Evolutionary conservation across 2,888 invertebrate species (phyloP), one percentile per base, ranked within the genome.

Genomic region (Netelia inedita): DNA sequence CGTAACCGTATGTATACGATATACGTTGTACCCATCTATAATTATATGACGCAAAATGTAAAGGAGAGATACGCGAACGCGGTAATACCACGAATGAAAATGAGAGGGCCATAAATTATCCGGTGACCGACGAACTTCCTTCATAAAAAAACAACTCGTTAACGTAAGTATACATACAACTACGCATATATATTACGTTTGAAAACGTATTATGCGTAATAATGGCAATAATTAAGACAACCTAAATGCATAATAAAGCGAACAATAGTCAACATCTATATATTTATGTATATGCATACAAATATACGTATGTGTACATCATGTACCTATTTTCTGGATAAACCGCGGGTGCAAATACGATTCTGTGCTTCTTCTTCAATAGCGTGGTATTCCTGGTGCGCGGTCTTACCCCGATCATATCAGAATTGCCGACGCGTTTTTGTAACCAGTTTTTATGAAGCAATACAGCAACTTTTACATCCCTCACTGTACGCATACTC

Each of bases 141-240:
- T 82, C 74, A 74, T 73, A 66, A 66, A 53, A 65, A 53, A 28
- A 28, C 5, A 28, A 0, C 28, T 21, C 73, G 50, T 53, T 35
- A 43, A 71, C 21, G 9, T 14, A 16, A 16, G 21, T 50, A 59
- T 43, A 65, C 57, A 59, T 53, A 78, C 50, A 73, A 55, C 69
- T 46, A 57, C 76, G 43, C 50, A 46, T 75, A 74, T 46, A 46
- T 46, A 6, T 14, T 46, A 46, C 14, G 46, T 46, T 1, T 46
- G 14, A 14, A 14, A 46, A 63, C 71, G 21, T 72, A 53, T 73
- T 74, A 88, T 87, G 88, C 84, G 87, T 85, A 86, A 89, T 88
- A 87, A 86, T 82, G 75, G 79, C 85, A 88, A 89, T 88, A 88
- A 90, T 90, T 89, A 90, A 90, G 88, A 82, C 88, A 89, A 87